Evolutionary conservation across 2,888 invertebrate species (phyloP), one percentile per base, ranked within the genome.

Genomic region (Dynastes grantii): DNA sequence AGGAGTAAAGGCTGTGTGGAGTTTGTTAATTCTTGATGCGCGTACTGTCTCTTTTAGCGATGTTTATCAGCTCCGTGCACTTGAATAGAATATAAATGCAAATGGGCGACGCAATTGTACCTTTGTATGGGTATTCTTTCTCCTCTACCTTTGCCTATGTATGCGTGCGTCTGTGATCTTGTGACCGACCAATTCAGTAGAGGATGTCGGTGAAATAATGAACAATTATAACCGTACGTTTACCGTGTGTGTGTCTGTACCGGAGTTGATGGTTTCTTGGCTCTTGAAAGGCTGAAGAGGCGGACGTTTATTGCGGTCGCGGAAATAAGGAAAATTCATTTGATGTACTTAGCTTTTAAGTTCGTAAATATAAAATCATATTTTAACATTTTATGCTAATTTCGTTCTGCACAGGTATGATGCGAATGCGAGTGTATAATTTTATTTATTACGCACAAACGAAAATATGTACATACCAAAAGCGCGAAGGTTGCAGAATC

Each of bases 51-150:
- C 85, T 86, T 87, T 87, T 85, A 86, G 85, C 84, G 88, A 88
- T 88, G 87, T 86, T 87, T 87, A 88, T 88, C 88, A 86, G 85
- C 84, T 83, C 82, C 83, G 86, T 84, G 86, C 87, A 87, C 87
- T 87, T 85, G 87, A 87, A 87, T 87, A 86, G 88, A 88, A 88
- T 88, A 87, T 87, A 88, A 88, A 88, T 88, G 88, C 88, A 88
- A 88, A 88, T 88, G 88, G 87, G 85, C 85, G 86, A 86, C 87
- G 87, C 87, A 88, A 88, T 87, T 88, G 87, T 87, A 86, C 87
- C 85, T 87, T 87, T 87, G 88, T 88, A 87, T 86, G 86, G 87
- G 86, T 85, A 87, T 87, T 87, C 85, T 86, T 87, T 86, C 85
- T 86, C 84, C 67, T 67, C 22, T 45, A n/a, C 45, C n/a, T 16